Conservation (phyloP, 2,113 vertebrate species). For the Neodontobutis hainanensis region DNA sequence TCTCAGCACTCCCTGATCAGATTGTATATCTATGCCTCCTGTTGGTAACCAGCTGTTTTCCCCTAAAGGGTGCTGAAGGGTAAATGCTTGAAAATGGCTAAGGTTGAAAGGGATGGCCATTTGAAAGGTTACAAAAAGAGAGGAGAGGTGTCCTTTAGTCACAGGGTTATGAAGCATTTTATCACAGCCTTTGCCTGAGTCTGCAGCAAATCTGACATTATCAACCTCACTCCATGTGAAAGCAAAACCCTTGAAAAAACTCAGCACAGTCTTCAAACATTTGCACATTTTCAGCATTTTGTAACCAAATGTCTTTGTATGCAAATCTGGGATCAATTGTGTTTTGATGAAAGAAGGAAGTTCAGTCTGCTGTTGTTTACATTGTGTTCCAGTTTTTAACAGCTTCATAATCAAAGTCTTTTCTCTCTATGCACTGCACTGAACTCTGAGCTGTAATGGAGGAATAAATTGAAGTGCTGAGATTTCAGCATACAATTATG, state of each 20-base stretch:
- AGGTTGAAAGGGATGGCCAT: slow-evolving; percentile 38
- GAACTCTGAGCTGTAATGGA: slow-evolving; percentile 61
- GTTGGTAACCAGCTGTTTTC: slow-evolving; percentile 23
- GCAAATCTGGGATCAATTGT: slow-evolving; percentile 61
- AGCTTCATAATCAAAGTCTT: slow-evolving; percentile 69
- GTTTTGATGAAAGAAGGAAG: slow-evolving; percentile 53
- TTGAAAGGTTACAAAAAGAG: slow-evolving; percentile 48
- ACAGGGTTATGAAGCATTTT: slow-evolving; percentile 66
- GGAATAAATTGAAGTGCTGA: slow-evolving; percentile 65
- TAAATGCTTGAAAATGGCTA: slow-evolving; percentile 49
- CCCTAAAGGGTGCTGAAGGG: slow-evolving; percentile 47
- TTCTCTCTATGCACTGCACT: slow-evolving; percentile 43
- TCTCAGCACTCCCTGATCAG: slow-evolving; percentile 24
- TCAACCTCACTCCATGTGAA: slow-evolving; percentile 51
- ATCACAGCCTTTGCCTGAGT: slow-evolving; percentile 48
- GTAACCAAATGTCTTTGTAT: slow-evolving; percentile 56
- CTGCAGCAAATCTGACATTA: slow-evolving; percentile 62
- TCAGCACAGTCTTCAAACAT: slow-evolving; percentile 56
- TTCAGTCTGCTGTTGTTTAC: slow-evolving; percentile 68
- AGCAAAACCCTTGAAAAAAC: slow-evolving; percentile 48
- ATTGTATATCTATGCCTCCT: slow-evolving; percentile 31
- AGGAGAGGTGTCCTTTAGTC: slow-evolving; percentile 59
- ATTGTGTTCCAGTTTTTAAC: slow-evolving; percentile 61
- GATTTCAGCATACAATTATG: slow-evolving; percentile 58
- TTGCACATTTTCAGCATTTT: slow-evolving; percentile 54